A percentile compares a stretch with the other conserved stretches of the same genome.
Conservation (phyloP, 1,140 invertebrate species). For the Cherax quadricarinatus region DNA sequence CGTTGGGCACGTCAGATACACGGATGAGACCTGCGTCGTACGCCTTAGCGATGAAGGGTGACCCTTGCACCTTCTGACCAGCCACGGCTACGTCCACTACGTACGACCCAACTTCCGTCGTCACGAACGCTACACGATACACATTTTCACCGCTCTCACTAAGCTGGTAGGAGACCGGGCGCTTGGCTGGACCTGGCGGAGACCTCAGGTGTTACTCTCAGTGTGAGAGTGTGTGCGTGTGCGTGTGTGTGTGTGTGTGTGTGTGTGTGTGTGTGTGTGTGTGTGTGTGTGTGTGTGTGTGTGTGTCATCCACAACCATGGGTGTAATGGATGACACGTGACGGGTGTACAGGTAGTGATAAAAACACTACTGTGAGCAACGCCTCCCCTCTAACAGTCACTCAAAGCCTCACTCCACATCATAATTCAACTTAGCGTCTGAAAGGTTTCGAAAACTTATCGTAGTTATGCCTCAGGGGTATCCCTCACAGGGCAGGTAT, state of each 20-base stretch:
- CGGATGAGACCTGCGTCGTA: constrained; percentile 94
- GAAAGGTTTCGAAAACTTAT: no score
- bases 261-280: constrained; percentile 28
- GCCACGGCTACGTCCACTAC: constrained; percentile 91
- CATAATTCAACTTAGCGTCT: no score
- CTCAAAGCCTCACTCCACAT: no score
- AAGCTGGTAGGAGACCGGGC: constrained; percentile 73
- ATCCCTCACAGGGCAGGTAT: no score
- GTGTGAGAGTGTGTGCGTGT: neutral
- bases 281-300: constrained; percentile 34
- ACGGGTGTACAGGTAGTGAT: no score
- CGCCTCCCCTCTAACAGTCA: no score
- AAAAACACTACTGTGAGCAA: no score
- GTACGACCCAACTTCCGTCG: constrained; percentile 93
- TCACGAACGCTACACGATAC: constrained; percentile 92
- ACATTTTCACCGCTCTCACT: constrained; percentile 82
- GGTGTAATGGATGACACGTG: no score
- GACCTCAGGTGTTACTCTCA: neutral
- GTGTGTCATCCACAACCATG: neutral
- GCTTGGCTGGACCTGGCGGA: constrained; percentile 71
- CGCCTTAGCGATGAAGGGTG: constrained; percentile 92
- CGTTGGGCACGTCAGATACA: constrained; percentile 91
- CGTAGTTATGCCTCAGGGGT: no score
- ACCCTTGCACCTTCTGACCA: constrained; percentile 84
- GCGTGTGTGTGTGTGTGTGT: neutral